Conservation (phyloP, 2,113 vertebrate genomes). For the Ploceus nigricollis region DNA sequence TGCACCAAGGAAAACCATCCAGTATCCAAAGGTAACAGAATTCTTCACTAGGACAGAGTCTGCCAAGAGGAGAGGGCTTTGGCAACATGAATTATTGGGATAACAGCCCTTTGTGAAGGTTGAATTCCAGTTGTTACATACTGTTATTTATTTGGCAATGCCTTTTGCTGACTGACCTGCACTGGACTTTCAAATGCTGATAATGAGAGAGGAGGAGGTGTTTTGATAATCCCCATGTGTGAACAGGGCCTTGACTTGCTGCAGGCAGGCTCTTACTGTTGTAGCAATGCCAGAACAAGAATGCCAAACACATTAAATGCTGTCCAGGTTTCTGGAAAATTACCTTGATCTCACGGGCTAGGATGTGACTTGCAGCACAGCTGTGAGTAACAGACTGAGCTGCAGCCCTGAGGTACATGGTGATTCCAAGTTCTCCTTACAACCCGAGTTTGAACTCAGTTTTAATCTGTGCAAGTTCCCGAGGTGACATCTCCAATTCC, state of each 20-base stretch:
- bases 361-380: not conserved
- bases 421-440: not conserved
- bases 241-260: not conserved
- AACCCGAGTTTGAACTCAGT: not conserved
- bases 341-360: not conserved
- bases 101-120: not conserved
- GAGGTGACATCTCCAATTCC: not conserved
- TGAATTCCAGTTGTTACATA: not conserved
- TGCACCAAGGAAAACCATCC: not conserved
- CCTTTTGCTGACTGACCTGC: not conserved
- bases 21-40: not conserved
- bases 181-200: not conserved
- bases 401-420: not conserved
- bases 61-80: not conserved
- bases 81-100: not conserved
- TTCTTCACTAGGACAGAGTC: not conserved
- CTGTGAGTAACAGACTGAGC: not conserved
- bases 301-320: not conserved
- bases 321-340: slow-evolving; percentile 22
- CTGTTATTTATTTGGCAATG: not conserved
- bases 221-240: not conserved
- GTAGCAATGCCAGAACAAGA: not conserved
- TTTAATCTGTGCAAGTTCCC: not conserved
- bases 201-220: not conserved
- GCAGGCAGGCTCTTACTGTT: not conserved